Evolutionary conservation across 2,113 vertebrate species (phyloP), one percentile per base, ranked within the genome.

Genomic region (Spea multiplicata): DNA sequence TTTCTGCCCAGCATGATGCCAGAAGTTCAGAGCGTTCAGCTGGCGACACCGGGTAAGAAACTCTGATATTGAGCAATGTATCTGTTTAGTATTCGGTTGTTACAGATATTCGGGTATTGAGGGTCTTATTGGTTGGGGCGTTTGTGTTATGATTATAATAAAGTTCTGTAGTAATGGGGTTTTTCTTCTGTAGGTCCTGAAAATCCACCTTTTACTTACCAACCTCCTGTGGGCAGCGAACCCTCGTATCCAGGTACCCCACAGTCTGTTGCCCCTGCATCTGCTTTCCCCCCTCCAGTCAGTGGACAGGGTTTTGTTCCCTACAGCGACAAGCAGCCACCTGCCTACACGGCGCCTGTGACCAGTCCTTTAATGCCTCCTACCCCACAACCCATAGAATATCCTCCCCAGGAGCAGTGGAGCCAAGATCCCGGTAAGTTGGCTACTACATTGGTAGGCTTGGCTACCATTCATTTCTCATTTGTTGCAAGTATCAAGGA

Each of bases 21-120:
- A 1, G 81, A 93, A 8, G 84, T 84, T 59, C 86, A 85, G 16
- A 87, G 86, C 0, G 89, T 96, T 8, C 96, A 93, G 81, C 93
- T 97, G 66, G 93, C 96, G 91, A 95, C 95, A 71, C 95, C 96
- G 92, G 97, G 97, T 98, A 82, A 72, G 89, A 64, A 64, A 64
- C 61, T 30, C 17, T 16, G 61, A 1, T 30, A 30, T 30, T 30
- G 30, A 30, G 30, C 2, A 30, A 30, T 30, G 30, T 1, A 30
- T 30, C 30, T 30, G 30, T 30, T 30, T 30, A 30, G 30, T 30
- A 30, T 30, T 30, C 30, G 30, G 30, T 30, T 30, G 30, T 30
- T 30, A 30, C 30, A 30, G 30, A 30, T 2, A 30, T 30, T 2
- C 30, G 30, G 30, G 30, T 30, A 30, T 30, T 2, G 30, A 30